Evolutionary conservation across 1,140 invertebrate genomes (phyloP).

Genomic region (Trissolcus basalis): DNA sequence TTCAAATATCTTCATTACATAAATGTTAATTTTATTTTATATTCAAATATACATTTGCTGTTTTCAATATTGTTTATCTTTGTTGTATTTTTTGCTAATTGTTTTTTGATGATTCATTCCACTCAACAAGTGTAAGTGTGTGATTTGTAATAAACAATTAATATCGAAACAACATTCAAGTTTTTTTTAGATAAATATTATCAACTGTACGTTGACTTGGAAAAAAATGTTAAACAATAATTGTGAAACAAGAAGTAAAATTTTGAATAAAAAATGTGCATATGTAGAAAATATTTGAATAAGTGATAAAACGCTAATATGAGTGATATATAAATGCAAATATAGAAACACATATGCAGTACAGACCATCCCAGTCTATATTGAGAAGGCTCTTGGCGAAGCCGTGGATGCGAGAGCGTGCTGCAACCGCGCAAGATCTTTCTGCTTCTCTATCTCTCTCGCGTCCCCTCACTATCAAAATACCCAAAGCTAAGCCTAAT

Average conservation of each 20-base stretch:
- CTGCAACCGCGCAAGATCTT: slow-evolving; percentile 76
- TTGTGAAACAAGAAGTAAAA: slow-evolving; percentile 8
- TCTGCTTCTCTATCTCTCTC: slow-evolving; percentile 74
- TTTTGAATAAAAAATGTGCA: slow-evolving; percentile 27
- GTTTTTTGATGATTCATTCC: too few species aligned
- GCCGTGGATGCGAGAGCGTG: slow-evolving; percentile 77
- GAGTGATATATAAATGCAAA: slow-evolving; percentile 56
- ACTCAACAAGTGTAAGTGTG: too few species aligned
- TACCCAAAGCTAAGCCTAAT: slow-evolving; percentile 71
- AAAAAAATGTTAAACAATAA: too few species aligned
- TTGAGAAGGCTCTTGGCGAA: slow-evolving; percentile 77
- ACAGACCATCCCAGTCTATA: slow-evolving; percentile 76
- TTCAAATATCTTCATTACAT: slow-evolving; percentile 44
- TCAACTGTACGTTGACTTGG: too few species aligned
- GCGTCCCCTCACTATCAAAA: slow-evolving; percentile 74
- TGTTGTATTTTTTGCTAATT: neutral
- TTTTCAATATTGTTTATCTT: neutral
- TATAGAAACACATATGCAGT: slow-evolving; percentile 64
- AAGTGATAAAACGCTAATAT: slow-evolving; percentile 44
- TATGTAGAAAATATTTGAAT: slow-evolving; percentile 46
- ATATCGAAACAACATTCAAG: too few species aligned
- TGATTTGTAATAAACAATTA: too few species aligned
- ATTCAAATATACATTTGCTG: neutral
- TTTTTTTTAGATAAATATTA: too few species aligned
- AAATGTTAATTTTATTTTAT: too few species aligned